Conservation (phyloP, 1,140 invertebrate species). For the Melanaphis sacchari region DNA sequence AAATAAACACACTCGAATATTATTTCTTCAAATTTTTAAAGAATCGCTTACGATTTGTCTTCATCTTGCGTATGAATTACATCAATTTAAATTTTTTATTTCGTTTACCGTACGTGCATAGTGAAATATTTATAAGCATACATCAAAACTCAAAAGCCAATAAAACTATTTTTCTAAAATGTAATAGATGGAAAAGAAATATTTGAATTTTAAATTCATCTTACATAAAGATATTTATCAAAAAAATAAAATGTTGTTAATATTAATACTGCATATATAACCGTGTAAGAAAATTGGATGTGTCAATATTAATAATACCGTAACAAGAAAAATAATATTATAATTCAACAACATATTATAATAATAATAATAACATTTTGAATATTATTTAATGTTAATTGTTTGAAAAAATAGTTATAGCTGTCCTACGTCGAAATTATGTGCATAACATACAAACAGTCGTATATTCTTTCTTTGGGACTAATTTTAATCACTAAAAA, state of each 20-base stretch:
- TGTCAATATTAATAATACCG: not conserved
- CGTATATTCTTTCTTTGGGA: not conserved
- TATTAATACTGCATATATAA: not conserved
- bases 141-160: not conserved
- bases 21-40: not conserved
- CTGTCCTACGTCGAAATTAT: too few relatives aligned
- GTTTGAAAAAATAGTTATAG: too few relatives aligned
- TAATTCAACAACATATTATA: too few relatives aligned
- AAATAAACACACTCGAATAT: not conserved
- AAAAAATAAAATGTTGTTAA: not conserved
- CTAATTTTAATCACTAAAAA: not conserved
- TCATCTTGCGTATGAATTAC: not conserved
- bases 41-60: not conserved
- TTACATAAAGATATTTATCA: not conserved
- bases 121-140: not conserved
- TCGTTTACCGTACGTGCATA: not conserved
- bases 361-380: too few relatives aligned
- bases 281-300: not conserved
- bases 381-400: too few relatives aligned
- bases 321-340: too few relatives aligned
- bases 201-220: not conserved
- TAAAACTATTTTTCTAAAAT: not conserved
- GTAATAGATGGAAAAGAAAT: not conserved
- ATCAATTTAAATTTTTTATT: slow-evolving; percentile 13
- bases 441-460: too few relatives aligned